A percentile compares a stretch with the other conserved stretches of the same genome.
These are phyloP conservation scores for Philaenus spumarius DNA, from an alignment of 1,140 invertebrate species.

Conservation along the genomic window DNA sequence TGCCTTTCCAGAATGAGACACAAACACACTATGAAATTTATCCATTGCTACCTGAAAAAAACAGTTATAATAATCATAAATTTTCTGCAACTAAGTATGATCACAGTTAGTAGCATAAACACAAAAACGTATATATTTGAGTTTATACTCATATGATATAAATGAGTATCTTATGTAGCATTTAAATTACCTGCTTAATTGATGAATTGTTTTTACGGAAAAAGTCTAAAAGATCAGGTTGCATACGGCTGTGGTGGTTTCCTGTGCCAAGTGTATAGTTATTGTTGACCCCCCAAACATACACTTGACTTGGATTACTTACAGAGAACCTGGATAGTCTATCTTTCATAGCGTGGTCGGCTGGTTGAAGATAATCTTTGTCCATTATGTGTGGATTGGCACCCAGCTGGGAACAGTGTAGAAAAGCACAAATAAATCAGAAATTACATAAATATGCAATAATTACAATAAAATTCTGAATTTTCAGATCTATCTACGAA, in stretches of 20 bases:
- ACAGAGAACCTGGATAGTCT: constrained; percentile 32
- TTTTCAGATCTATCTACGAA: too few species aligned
- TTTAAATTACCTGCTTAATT: constrained; percentile 33
- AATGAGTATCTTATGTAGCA: too few species aligned
- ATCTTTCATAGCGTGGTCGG: constrained; percentile 51
- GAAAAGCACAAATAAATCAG: constrained; percentile 1
- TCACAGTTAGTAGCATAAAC: too few species aligned
- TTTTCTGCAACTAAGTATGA: too few species aligned
- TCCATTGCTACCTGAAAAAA: constrained; percentile 49
- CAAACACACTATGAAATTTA: constrained; percentile 65
- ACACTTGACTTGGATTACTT: constrained; percentile 45
- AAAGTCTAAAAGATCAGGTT: constrained; percentile 49
- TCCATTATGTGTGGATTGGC: constrained; percentile 44
- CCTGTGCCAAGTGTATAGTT: constrained; percentile 62
- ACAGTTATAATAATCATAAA: too few species aligned
- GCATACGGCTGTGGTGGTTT: constrained; percentile 38
- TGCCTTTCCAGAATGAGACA: constrained; percentile 48
- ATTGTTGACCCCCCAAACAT: constrained; percentile 66
- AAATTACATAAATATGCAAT: neutral
- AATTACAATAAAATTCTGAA: too few species aligned
- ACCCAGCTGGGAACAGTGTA: constrained; percentile 38
- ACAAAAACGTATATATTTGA: too few species aligned
- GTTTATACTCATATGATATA: too few species aligned
- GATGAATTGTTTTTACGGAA: constrained; percentile 42
- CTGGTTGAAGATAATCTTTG: constrained; percentile 47